Base-by-base conservation (phyloP, 2,113 vertebrate species). In the Agapornis roseicollis region DNA sequence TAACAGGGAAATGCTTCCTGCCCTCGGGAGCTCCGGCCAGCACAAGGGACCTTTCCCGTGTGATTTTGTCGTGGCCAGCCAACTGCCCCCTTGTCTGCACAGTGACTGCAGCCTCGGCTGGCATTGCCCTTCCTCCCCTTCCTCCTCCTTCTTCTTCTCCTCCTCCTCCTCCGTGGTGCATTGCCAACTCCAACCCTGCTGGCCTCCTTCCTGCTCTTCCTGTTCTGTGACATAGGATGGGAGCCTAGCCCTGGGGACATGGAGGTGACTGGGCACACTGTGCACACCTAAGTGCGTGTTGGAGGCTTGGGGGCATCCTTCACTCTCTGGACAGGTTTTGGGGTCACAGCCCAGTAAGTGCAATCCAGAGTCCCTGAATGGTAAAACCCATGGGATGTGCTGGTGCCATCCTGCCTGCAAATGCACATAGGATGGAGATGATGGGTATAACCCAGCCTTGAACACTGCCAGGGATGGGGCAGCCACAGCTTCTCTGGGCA, bases 181-280 rank as follows among this genome's bases (percentile, higher is more conserved):
- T 19, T 1, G 1, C 10, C 29, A 9, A 28, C 11, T 46, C 9
- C n/a, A 13, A 46, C 28, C 13, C 17, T 1, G 2, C 46, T 46
- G 14, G 1, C 12, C 50, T 52, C 17, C 11, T 14, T 28, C 9
- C 29, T 1, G 0, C 53, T 56, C 9, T 13, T 49, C 27, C 72
- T 13, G 18, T 3, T 72, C 52, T 5, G 18, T 29, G 91, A 6
- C 15, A 65, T 27, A 5, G 1, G 2, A 2, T 3, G 42, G 37
- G 6, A 24, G 13, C 13, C 31, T 63, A 8, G 35, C 17, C 19
- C 10, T 9, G 78, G n/a, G 3, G 0, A 4, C 14, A 0, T 0
- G 50, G 55, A 14, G 0, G 11, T 19, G 80, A 33, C 52, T 18
- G 24, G 8, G 13, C 31, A 61, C 46, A 27, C 4, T 13, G 17